These are phyloP conservation scores for Porphyrio hochstetteri DNA, from an alignment of 2,113 vertebrate species.

Conservation along the genomic window DNA sequence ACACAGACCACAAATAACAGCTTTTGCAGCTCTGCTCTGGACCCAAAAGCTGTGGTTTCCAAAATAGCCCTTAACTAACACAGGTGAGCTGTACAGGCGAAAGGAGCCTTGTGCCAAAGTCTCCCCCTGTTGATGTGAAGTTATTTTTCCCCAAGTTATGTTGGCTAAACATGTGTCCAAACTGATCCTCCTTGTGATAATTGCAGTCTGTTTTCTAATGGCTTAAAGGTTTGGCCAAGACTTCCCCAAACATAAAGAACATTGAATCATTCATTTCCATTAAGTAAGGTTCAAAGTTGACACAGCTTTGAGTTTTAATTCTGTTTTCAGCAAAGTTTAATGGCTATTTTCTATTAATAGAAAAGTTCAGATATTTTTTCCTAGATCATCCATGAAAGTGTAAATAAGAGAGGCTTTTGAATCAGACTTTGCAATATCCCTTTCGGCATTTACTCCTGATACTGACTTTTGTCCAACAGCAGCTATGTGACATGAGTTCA, in stretches of 20 bases:
- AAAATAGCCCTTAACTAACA: background rate
- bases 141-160: background rate
- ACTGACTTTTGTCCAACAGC: background rate
- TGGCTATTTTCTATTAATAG: background rate
- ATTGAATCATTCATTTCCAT: background rate
- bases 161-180: background rate
- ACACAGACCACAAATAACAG: background rate
- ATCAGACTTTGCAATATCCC: background rate
- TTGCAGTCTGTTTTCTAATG: background rate
- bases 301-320: background rate
- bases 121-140: rapidly evolving
- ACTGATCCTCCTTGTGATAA: background rate
- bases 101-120: background rate
- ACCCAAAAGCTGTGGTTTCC: background rate
- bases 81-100: background rate
- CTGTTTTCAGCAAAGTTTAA: background rate
- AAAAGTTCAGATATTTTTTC: background rate
- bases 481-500: background rate
- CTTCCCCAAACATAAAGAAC: background rate
- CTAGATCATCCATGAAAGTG: background rate
- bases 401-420: background rate
- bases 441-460: background rate
- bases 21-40: background rate
- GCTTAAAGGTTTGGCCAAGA: background rate
- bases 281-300: background rate